A percentile compares a stretch with the other conserved stretches of the same genome.
These are phyloP conservation scores for Anarhynchus alexandrinus DNA, from an alignment of 2,113 vertebrate species.

Conservation along the genomic window DNA sequence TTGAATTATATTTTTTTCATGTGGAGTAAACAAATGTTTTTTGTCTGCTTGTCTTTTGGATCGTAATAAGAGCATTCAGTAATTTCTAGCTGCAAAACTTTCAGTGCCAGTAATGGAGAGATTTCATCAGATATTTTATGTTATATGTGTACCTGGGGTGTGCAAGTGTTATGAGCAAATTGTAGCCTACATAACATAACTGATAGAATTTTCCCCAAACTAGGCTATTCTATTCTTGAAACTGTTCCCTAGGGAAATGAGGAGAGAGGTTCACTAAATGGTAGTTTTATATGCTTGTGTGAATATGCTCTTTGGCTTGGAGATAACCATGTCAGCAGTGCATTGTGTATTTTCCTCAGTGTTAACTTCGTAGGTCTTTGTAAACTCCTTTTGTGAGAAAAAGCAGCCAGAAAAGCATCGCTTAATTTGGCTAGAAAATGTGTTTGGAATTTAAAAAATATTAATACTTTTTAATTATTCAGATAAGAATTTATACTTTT, in stretches of 20 bases:
- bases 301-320: neutral
- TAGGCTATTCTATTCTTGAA: neutral
- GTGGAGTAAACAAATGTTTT: neutral
- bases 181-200: neutral
- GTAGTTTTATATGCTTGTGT: neutral
- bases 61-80: neutral
- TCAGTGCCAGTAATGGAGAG: neutral
- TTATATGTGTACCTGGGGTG: neutral
- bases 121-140: neutral
- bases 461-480: neutral
- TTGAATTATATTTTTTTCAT: neutral
- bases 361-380: neutral
- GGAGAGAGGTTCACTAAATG: neutral
- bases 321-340: neutral
- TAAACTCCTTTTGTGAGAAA: neutral
- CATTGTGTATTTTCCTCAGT: neutral
- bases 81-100: neutral
- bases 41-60: neutral
- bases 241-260: neutral
- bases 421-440: neutral
- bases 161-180: neutral
- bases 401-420: neutral
- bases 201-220: neutral
- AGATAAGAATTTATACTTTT: neutral
- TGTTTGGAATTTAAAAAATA: neutral